Conservation (phyloP, 2,888 invertebrate species). For the Amiota communis region DNA sequence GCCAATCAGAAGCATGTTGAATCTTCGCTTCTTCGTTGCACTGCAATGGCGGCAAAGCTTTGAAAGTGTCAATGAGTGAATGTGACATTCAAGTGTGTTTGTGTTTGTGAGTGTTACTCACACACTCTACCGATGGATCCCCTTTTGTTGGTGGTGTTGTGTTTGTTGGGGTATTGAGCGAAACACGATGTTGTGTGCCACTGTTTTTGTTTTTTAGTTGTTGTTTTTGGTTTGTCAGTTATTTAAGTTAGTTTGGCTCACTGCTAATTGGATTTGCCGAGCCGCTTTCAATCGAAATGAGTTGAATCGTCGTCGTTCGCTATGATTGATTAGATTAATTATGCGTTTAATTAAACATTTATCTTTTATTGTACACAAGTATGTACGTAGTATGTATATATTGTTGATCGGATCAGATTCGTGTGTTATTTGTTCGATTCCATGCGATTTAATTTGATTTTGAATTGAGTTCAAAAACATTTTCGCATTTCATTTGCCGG, state of each 20-base stretch:
- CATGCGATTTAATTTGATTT: not conserved
- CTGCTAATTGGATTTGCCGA: slow-evolving; percentile 34
- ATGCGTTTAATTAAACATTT: slow-evolving; percentile 67
- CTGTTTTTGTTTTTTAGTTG: not conserved
- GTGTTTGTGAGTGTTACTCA: not conserved
- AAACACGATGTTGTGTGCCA: slow-evolving; percentile 14
- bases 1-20: slow-evolving; percentile 14
- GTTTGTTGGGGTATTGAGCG: too few relatives aligned
- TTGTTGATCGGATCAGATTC: not conserved
- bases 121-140: not conserved
- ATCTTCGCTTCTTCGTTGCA: slow-evolving; percentile 10
- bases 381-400: not conserved
- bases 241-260: slow-evolving; percentile 27
- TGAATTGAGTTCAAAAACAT: not conserved
- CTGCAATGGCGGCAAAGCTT: not conserved
- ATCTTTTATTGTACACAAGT: slow-evolving; percentile 46
- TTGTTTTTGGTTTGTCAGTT: not conserved
- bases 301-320: slow-evolving; percentile 13
- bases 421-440: not conserved
- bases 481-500: slow-evolving; percentile 3
- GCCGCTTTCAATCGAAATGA: slow-evolving; percentile 11
- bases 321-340: slow-evolving; percentile 68
- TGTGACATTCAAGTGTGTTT: not conserved
- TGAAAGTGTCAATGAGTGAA: not conserved
- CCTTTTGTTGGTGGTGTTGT: not conserved